These are phyloP conservation scores for Sanderia malayensis DNA, from an alignment of 30 jellyfish, hydroid and myxozoan genomes.

Conservation along the genomic window DNA sequence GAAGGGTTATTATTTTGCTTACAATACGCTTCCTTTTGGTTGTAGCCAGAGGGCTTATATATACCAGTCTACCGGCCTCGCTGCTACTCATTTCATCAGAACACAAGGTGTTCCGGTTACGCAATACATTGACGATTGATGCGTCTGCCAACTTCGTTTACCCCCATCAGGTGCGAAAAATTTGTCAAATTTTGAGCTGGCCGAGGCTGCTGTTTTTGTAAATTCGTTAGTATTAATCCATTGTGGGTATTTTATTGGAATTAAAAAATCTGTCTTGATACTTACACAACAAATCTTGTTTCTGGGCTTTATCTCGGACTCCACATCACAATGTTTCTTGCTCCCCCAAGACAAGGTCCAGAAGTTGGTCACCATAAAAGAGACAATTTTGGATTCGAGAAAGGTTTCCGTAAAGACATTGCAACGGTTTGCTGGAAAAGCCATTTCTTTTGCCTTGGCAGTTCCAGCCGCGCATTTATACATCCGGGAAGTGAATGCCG, in stretches of 20 bases:
- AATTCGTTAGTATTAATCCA: neutral
- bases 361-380: neutral
- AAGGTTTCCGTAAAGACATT: too few species aligned
- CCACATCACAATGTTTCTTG: too few species aligned
- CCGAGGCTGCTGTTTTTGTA: too few species aligned
- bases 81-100: constrained; percentile 1
- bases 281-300: too few species aligned
- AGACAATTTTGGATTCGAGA: neutral
- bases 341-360: too few species aligned
- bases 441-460: constrained; percentile 19
- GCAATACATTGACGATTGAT: constrained; percentile 6
- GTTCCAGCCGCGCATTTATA: constrained; percentile 11
- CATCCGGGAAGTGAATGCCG: too few species aligned
- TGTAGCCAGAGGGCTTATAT: neutral
- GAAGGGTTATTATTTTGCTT: constrained; percentile 5
- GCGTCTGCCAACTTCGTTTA: neutral
- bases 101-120: too few species aligned
- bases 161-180: neutral
- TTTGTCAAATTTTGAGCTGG: too few species aligned
- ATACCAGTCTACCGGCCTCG: too few species aligned
- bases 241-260: too few species aligned
- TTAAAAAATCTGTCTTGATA: too few species aligned
- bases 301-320: neutral
- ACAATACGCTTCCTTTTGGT: constrained; percentile 12
- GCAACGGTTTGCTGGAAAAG: too few species aligned